Base-by-base conservation (phyloP, 2,797 vertebrate genomes). In the Acanthurus lineatus region DNA sequence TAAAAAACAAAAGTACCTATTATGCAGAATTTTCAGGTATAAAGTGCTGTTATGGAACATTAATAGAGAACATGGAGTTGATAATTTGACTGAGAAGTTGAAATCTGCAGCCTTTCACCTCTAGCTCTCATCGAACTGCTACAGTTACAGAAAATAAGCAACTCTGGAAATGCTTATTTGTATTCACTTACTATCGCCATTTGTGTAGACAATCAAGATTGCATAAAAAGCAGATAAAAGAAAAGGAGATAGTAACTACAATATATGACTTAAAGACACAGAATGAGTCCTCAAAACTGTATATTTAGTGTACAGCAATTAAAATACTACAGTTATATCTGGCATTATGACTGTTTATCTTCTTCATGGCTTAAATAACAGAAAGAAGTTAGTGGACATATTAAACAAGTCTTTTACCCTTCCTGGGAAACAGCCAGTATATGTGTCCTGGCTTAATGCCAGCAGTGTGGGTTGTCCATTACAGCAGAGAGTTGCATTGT, bases 401-500 rank as follows among this genome's bases (percentile, higher is more conserved):
- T 73, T 64, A 69, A 83, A 77, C 22, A 51, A 52, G 64, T 64
- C 47, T 73, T 75, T 35, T 69, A 32, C 35, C 19, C 58, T 44
- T 75, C 47, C 53, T 86, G 80, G 82, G 68, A 63, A 52, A 8
- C 28, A 76, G 83, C 83, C 84, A 88, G 69, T 84, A 35, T 67
- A 62, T 63, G 74, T 69, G 61, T 62, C 35, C 76, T 90, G 86
- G 85, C 82, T 4, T 12, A 1, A 16, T 67, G 77, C 82, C 82
- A 45, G 38, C 73, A 67, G 58, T 71, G 81, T 86, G 73, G 73
- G 79, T 38, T 83, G 72, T 82, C 82, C 75, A 84, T 90, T 85
- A 85, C 72, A 78, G 80, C 82, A 47, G 54, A 86, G 70, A 86
- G 80, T 79, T 83, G 83, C 79, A 76, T 75, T 88, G 88, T 86